phyloP scores from a whole-genome alignment of 2,113 vertebrate species.

The Gallinago media region DNA sequence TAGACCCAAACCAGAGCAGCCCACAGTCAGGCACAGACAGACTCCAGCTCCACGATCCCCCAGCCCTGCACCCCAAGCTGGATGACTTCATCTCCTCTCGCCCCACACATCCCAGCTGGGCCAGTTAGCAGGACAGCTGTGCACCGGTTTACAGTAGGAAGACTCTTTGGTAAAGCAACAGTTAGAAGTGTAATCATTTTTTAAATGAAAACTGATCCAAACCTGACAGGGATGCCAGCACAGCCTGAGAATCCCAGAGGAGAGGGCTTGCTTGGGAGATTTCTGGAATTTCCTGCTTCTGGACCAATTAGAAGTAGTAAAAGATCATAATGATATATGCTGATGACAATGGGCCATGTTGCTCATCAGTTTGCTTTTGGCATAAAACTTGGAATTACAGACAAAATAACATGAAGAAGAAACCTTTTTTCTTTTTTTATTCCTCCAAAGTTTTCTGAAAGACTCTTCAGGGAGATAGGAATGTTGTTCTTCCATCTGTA shows the following conservation, averaged over 20 bases:
- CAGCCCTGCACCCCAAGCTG: background rate
- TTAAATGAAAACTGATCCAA: conserved; percentile 37
- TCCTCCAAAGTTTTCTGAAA: conserved; percentile 1
- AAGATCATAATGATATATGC: conserved; percentile 5
- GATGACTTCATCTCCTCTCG: conserved; percentile 11
- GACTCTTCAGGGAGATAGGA: conserved; percentile 18
- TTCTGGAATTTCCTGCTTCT: conserved; percentile 57
- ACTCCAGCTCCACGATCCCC: background rate
- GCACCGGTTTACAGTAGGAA: conserved; percentile 9
- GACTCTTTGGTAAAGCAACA: background rate
- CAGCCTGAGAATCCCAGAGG: conserved; percentile 17
- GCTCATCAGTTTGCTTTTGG: conserved; percentile 7
- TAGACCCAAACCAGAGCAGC: background rate
- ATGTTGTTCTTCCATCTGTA: conserved; percentile 38
- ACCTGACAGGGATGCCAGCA: conserved; percentile 25
- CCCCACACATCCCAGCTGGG: background rate
- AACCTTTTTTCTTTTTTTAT: background rate
- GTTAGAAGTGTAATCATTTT: background rate
- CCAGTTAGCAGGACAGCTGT: conserved; percentile 25
- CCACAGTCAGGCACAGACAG: background rate
- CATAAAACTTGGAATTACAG: conserved; percentile 1
- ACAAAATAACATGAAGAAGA: background rate
- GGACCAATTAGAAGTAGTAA: background rate
- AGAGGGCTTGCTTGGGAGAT: background rate
- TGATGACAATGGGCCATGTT: background rate